Evolutionary conservation across 1,140 invertebrate species (phyloP).

Genomic region (Phymastichus coffea): DNA sequence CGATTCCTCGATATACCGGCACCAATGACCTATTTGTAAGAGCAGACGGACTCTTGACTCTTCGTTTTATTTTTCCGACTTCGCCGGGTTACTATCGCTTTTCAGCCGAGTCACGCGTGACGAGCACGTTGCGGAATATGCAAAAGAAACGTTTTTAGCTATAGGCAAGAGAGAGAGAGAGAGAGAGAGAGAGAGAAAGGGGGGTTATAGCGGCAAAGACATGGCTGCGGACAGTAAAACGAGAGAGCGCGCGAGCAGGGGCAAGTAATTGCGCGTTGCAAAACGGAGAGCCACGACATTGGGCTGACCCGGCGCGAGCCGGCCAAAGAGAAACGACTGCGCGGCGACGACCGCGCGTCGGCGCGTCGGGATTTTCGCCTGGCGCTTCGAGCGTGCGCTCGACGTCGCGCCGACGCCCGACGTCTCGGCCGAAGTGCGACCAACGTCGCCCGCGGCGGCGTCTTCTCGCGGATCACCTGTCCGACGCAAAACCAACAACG

Average conservation of each 20-base stretch:
- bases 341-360: slow-evolving; percentile 17
- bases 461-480: too few relatives aligned
- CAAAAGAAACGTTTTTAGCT: slow-evolving; percentile 41
- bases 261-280: slow-evolving; percentile 49
- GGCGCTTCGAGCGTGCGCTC: too few relatives aligned
- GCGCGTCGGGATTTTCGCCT: too few relatives aligned
- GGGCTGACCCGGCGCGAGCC: slow-evolving; percentile 36
- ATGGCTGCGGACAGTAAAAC: slow-evolving; percentile 11
- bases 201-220: slow-evolving; percentile 29
- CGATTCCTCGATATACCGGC: too few relatives aligned
- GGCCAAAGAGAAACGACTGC: slow-evolving; percentile 3
- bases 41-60: too few relatives aligned
- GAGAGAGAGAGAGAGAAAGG: slow-evolving; percentile 31
- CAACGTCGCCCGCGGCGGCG: too few relatives aligned
- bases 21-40: too few relatives aligned
- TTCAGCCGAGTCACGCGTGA: slow-evolving; percentile 46
- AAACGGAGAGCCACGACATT: slow-evolving; percentile 46
- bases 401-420: too few relatives aligned
- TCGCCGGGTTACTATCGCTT: slow-evolving; percentile 41
- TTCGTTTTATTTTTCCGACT: too few relatives aligned
- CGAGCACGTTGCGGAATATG: slow-evolving; percentile 41
- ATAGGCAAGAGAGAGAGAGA: too few relatives aligned
- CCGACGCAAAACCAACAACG: too few relatives aligned
- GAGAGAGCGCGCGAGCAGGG: slow-evolving; percentile 27
- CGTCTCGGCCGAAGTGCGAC: too few relatives aligned